Evolutionary conservation across 2,888 invertebrate genomes (phyloP).

Genomic region (Taenaris catops): DNA sequence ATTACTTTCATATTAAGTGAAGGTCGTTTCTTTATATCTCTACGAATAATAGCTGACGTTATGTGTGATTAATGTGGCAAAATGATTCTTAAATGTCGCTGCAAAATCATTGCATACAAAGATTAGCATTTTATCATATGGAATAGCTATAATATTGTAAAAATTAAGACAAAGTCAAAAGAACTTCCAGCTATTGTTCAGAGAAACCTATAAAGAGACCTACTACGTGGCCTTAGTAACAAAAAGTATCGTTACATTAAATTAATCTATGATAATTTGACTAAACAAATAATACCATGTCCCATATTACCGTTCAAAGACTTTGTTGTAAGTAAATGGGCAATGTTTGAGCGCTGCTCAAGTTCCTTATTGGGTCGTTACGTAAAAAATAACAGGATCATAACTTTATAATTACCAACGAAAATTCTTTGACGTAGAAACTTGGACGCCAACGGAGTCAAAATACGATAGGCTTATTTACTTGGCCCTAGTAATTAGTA

Average conservation of each 20-base stretch:
- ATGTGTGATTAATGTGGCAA: too few relatives aligned
- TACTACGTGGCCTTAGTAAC: not conserved
- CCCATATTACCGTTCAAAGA: slow-evolving; percentile 1
- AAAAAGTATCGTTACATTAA: slow-evolving; percentile 3
- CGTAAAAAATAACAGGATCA: slow-evolving; percentile 7
- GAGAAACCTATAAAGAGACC: too few relatives aligned
- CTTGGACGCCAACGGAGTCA: slow-evolving; percentile 1
- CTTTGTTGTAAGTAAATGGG: not conserved
- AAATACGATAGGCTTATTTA: slow-evolving; percentile 2
- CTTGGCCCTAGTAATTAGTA: slow-evolving; percentile 1
- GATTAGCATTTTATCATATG: too few relatives aligned
- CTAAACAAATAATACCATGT: slow-evolving; percentile 2
- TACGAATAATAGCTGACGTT: too few relatives aligned
- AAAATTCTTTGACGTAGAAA: slow-evolving; percentile 2
- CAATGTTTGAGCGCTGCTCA: slow-evolving; percentile 1
- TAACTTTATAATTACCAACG: slow-evolving; percentile 8
- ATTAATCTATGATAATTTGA: too few relatives aligned
- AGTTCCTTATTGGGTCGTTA: slow-evolving; percentile 1
- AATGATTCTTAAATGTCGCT: too few relatives aligned
- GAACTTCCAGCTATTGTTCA: too few relatives aligned
- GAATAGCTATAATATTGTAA: too few relatives aligned
- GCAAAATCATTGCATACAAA: too few relatives aligned
- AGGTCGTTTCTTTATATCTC: too few relatives aligned
- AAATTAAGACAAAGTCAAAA: too few relatives aligned
- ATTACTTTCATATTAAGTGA: too few relatives aligned